Percentiles rank a stretch among this genome's conserved stretches.
phyloP scores from a whole-genome alignment of 1,140 invertebrate genomes.

The Delia radicum region DNA sequence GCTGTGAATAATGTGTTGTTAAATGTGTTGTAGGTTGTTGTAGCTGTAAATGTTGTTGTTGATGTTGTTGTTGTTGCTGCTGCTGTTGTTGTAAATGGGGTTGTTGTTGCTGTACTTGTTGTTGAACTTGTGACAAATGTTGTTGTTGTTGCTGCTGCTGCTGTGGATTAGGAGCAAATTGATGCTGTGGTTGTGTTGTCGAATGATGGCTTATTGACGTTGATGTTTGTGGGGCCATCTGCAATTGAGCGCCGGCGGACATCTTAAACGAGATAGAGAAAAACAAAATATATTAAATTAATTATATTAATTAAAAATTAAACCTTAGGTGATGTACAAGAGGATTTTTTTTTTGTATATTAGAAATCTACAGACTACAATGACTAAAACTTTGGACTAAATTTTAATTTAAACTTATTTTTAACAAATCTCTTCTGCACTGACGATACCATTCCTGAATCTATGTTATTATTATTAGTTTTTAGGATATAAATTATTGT shows the following conservation, averaged over 20 bases:
- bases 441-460: too few relatives aligned
- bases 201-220: slow-evolving; percentile 77
- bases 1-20: slow-evolving; percentile 37
- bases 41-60: slow-evolving; percentile 21
- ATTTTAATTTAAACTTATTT: too few relatives aligned
- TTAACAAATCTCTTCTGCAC: too few relatives aligned
- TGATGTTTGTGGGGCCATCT: slow-evolving; percentile 90
- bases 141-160: slow-evolving; percentile 34
- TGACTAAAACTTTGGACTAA: too few relatives aligned
- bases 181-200: slow-evolving; percentile 37
- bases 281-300: slow-evolving; percentile 24
- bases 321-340: too few relatives aligned
- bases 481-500: too few relatives aligned
- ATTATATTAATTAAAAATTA: too few relatives aligned
- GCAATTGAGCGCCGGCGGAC: slow-evolving; percentile 91
- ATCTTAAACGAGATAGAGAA: slow-evolving; percentile 81
- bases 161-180: slow-evolving; percentile 29
- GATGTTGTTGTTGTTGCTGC: slow-evolving; percentile 23
- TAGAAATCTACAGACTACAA: too few relatives aligned
- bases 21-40: slow-evolving; percentile 16
- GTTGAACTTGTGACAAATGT: slow-evolving; percentile 35
- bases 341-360: too few relatives aligned
- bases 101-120: slow-evolving; percentile 40
- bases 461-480: too few relatives aligned
- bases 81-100: slow-evolving; percentile 36